Evolutionary conservation across 2,797 vertebrate species (phyloP).

Genomic region (Meda fulgida): DNA sequence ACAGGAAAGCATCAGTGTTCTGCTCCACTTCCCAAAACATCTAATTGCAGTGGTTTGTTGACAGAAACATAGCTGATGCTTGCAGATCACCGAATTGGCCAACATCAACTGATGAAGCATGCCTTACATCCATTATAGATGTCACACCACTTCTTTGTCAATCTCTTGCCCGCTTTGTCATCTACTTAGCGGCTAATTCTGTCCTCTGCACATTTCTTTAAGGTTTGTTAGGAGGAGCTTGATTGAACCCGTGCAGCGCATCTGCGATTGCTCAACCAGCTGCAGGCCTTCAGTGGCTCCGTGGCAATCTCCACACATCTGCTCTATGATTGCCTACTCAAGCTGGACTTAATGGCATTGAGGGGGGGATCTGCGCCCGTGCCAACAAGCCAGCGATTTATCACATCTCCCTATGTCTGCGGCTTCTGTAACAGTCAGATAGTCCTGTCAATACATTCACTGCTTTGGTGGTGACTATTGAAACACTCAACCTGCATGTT

Average conservation of each 20-base stretch:
- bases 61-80: background rate
- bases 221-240: background rate
- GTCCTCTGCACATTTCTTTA: conserved; percentile 1
- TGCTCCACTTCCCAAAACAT: conserved; percentile 20
- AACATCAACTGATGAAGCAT: background rate
- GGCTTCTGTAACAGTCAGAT: conserved; percentile 20
- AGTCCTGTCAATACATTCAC: background rate
- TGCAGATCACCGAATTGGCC: background rate
- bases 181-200: conserved; percentile 12
- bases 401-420: conserved; percentile 24
- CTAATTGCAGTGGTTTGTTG: background rate
- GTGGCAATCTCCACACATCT: conserved; percentile 49
- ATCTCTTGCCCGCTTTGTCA: background rate
- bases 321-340: conserved; percentile 43
- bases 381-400: conserved; percentile 21
- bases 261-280: conserved; percentile 14
- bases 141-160: background rate
- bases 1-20: background rate
- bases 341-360: background rate
- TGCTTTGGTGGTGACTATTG: background rate
- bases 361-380: background rate
- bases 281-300: conserved; percentile 17
- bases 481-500: conserved; percentile 24
- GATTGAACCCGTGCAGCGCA: background rate
- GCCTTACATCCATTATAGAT: background rate